Percentiles rank a stretch among this genome's conserved stretches.
phyloP scores from a whole-genome alignment of 2,797 vertebrate genomes.

The Trachops cirrhosus region DNA sequence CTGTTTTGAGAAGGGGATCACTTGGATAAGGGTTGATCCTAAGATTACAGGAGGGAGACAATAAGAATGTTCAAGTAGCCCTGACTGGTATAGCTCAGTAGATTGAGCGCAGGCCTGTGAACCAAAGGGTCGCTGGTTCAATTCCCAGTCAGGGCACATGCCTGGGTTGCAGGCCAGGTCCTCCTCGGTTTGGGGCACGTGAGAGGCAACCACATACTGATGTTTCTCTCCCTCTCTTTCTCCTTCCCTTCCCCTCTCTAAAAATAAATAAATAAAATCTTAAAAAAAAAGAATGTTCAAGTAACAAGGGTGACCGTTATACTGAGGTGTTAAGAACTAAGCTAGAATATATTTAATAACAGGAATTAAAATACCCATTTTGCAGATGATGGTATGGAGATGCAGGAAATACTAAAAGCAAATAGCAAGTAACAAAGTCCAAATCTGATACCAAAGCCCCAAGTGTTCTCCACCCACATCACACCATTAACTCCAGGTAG shows the following conservation, averaged over 20 bases:
- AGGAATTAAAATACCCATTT: not conserved
- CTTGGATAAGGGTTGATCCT: not conserved
- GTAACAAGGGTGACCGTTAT: not conserved
- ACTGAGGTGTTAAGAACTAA: not conserved
- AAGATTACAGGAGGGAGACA: not conserved
- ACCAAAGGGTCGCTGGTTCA: too few species aligned
- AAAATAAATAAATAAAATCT: too few species aligned
- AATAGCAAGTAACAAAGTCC: not conserved
- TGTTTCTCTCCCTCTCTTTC: too few species aligned
- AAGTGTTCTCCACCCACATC: not conserved
- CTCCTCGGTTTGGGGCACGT: too few species aligned
- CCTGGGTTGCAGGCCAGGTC: too few species aligned
- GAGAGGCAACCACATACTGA: too few species aligned
- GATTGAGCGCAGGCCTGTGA: too few species aligned
- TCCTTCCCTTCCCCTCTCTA: too few species aligned
- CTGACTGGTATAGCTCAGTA: too few species aligned
- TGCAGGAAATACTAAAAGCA: not conserved
- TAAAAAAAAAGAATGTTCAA: not conserved
- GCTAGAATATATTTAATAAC: not conserved
- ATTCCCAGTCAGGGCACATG: too few species aligned
- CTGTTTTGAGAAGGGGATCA: not conserved
- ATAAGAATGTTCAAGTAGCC: not conserved
- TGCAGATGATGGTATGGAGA: not conserved
- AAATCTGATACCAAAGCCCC: not conserved
- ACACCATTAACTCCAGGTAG: not conserved